phyloP scores from a whole-genome alignment of 2,113 vertebrate genomes.

The Pollachius pollachius region DNA sequence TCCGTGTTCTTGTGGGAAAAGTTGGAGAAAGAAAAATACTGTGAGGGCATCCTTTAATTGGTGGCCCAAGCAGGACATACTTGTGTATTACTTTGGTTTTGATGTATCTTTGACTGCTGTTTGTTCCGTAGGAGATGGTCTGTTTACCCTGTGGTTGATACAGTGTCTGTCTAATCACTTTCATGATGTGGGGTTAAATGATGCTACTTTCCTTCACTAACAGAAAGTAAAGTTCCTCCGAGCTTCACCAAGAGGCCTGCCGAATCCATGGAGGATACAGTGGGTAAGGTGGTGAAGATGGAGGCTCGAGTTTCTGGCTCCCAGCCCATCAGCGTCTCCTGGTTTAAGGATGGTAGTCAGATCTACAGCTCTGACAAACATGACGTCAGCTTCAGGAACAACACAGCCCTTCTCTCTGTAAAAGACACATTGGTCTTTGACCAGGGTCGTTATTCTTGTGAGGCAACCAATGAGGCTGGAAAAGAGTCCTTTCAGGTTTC shows the following conservation, averaged over 20 bases:
- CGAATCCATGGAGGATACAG: constrained; percentile 83
- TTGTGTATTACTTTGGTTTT: neutral
- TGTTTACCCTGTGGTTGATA: constrained; percentile 24
- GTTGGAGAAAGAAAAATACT: too few species aligned
- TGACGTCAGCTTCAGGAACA: constrained; percentile 85
- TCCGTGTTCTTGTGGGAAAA: too few species aligned
- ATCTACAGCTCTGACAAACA: constrained; percentile 76
- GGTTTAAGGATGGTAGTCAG: constrained; percentile 86
- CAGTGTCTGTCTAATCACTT: neutral
- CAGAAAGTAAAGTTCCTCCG: constrained; percentile 88
- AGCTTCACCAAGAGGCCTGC: constrained; percentile 88
- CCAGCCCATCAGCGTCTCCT: constrained; percentile 83
- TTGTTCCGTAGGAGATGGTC: too few species aligned
- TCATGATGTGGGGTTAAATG: constrained; percentile 15
- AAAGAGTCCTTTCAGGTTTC: constrained; percentile 80
- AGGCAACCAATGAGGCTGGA: constrained; percentile 87
- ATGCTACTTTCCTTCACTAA: constrained; percentile 28
- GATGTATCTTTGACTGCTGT: too few species aligned
- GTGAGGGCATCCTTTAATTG: too few species aligned
- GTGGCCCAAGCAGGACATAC: neutral
- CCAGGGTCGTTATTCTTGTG: constrained; percentile 83
- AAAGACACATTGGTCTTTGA: constrained; percentile 71
- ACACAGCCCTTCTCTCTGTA: constrained; percentile 75
- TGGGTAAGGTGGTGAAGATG: constrained; percentile 84
- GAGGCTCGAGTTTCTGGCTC: constrained; percentile 87